These are phyloP conservation scores for Lordiphosa mommai DNA, from an alignment of 1,140 invertebrate species.

Conservation along the genomic window DNA sequence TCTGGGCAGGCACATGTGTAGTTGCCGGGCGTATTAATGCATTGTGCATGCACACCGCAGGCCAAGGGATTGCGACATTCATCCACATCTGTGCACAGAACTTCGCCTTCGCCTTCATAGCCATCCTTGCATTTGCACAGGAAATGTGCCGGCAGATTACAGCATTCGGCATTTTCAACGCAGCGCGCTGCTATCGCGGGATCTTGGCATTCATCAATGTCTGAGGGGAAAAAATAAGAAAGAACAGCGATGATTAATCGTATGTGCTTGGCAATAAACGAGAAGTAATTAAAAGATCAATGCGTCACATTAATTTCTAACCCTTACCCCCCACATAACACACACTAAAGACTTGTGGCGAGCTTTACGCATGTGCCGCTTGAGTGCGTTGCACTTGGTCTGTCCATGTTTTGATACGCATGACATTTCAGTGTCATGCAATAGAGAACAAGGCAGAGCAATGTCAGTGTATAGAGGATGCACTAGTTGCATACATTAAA, in stretches of 20 bases:
- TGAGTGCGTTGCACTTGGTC: constrained; percentile 41
- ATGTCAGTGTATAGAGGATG: constrained; percentile 67
- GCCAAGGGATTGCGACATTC: constrained; percentile 89
- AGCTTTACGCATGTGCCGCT: constrained; percentile 61
- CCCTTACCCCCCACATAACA: constrained; percentile 9
- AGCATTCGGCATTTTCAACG: constrained; percentile 95
- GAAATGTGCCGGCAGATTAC: constrained; percentile 95
- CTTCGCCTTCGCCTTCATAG: constrained; percentile 93
- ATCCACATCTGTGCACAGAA: constrained; percentile 91
- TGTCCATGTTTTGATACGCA: constrained; percentile 58
- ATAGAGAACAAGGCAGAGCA: too few relatives aligned
- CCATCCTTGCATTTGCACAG: constrained; percentile 96
- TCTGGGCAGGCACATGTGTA: constrained; percentile 91
- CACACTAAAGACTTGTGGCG: constrained; percentile 23
- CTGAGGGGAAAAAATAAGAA: constrained; percentile 81
- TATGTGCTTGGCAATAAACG: constrained; percentile 40
- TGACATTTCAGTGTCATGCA: constrained; percentile 67
- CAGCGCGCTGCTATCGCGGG: constrained; percentile 89
- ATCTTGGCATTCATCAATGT: constrained; percentile 96
- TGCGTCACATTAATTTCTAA: constrained; percentile 25
- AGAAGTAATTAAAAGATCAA: constrained; percentile 53
- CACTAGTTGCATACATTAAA: constrained; percentile 68
- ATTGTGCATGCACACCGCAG: constrained; percentile 90
- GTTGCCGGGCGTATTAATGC: constrained; percentile 92
- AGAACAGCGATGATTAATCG: constrained; percentile 51